Conservation (phyloP, 2,888 invertebrate genomes). For the Ennomos quercinarius region DNA sequence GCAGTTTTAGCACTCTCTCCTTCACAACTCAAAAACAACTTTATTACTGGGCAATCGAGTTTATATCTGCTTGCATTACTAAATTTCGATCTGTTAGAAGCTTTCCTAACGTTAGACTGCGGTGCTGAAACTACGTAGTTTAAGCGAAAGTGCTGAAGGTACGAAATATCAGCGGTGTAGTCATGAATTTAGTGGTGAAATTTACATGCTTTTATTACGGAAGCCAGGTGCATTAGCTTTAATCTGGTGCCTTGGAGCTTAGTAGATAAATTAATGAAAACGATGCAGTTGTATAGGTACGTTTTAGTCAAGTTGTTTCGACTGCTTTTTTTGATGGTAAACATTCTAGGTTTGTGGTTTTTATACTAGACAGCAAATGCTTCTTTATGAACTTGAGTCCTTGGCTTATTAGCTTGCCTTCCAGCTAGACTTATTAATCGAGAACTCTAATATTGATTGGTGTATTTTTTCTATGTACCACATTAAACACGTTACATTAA, state of each 20-base stretch:
- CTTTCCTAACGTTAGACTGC: conserved; percentile 54
- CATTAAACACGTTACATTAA: too few species aligned
- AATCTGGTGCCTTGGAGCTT: conserved; percentile 8
- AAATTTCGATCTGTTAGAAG: conserved; percentile 60
- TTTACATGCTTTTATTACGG: conserved; percentile 35
- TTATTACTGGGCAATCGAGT: conserved; percentile 48
- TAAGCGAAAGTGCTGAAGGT: conserved; percentile 61
- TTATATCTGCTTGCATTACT: conserved; percentile 41
- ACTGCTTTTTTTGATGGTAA: too few species aligned
- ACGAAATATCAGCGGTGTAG: conserved; percentile 49
- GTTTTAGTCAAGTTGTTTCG: too few species aligned
- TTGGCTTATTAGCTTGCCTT: too few species aligned
- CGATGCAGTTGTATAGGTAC: too few species aligned
- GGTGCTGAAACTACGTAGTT: conserved; percentile 58
- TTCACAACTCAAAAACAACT: conserved; percentile 54
- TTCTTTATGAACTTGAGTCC: too few species aligned
- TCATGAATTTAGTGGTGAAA: conserved; percentile 45
- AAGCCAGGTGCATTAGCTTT: conserved; percentile 21
- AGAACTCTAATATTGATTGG: too few species aligned
- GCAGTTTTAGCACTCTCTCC: conserved; percentile 61
- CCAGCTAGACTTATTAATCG: too few species aligned
- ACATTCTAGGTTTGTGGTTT: too few species aligned
- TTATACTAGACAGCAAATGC: too few species aligned
- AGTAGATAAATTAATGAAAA: too few species aligned
- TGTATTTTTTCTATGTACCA: too few species aligned